Percentiles rank a stretch among this genome's conserved stretches.
phyloP scores from a whole-genome alignment of 2,888 invertebrate genomes.

The Ferdinandea cuprea region DNA sequence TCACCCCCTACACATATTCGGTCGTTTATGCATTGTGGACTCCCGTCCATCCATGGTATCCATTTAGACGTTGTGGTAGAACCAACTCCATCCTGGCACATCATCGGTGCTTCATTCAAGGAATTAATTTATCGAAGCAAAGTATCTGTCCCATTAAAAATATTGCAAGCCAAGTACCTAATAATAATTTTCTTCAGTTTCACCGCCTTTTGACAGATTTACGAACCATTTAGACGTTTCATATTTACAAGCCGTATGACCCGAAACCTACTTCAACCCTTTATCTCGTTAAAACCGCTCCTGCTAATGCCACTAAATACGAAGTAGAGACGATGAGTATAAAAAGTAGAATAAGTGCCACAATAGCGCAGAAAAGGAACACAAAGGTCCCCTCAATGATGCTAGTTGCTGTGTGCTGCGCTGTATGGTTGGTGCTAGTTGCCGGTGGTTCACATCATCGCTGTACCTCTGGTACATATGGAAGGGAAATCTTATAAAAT shows the following conservation, averaged over 20 bases:
- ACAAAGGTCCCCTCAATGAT: background rate
- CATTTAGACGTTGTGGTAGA: no score
- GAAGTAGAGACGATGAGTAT: constrained; percentile 19
- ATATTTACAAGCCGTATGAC: background rate
- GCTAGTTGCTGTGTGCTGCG: background rate
- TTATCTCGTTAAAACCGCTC: constrained; percentile 4
- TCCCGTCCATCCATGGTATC: no score
- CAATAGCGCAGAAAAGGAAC: constrained; percentile 4
- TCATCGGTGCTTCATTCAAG: no score
- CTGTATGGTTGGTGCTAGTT: background rate
- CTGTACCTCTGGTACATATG: background rate
- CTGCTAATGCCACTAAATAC: constrained; percentile 24
- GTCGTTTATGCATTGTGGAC: no score
- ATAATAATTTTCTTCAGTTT: no score
- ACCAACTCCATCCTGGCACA: no score
- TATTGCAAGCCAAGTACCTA: no score
- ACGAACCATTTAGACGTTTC: background rate
- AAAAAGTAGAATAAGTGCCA: constrained; percentile 49
- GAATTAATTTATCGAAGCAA: no score
- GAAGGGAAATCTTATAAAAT: constrained; percentile 48
- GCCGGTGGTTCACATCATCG: constrained; percentile 10
- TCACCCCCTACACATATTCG: no score
- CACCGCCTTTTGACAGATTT: background rate
- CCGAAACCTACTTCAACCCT: background rate
- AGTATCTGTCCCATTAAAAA: no score